These are phyloP conservation scores for Neotragus pygmaeus DNA, from an alignment of 2,113 vertebrate species.

Conservation along the genomic window DNA sequence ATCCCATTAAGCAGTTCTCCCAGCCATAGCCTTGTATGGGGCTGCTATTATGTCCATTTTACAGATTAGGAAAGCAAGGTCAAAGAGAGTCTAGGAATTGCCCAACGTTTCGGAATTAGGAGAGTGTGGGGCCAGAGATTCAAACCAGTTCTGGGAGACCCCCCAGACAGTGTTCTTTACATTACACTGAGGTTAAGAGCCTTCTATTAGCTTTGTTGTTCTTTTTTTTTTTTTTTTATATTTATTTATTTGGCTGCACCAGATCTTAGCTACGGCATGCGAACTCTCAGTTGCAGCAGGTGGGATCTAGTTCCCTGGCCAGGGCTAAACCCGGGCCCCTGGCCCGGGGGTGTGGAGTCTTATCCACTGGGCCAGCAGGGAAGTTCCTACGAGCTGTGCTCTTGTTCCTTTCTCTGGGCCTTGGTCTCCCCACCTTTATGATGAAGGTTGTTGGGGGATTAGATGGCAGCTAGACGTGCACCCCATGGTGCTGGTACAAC, in stretches of 20 bases:
- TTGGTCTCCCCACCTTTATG: background rate
- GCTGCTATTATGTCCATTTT: background rate
- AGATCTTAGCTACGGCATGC: fast-evolving
- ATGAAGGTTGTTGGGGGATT: background rate
- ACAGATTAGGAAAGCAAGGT: background rate
- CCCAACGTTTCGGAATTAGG: background rate
- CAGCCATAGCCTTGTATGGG: background rate
- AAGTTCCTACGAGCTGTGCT: background rate
- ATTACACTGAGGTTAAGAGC: background rate
- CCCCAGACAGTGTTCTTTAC: background rate
- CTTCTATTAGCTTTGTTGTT: background rate
- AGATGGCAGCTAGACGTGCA: fast-evolving
- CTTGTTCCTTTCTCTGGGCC: background rate
- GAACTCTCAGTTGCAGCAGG: background rate
- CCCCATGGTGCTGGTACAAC: background rate
- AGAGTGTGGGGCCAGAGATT: background rate
- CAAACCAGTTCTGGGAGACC: background rate
- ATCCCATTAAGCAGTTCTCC: background rate
- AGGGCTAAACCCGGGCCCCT: background rate
- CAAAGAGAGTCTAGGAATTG: background rate
- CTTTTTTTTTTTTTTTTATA: background rate
- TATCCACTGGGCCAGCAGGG: background rate
- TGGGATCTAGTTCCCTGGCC: background rate
- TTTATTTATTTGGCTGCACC: background rate
- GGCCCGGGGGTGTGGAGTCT: background rate